A percentile compares a stretch with the other conserved stretches of the same genome.
phyloP scores from a whole-genome alignment of 2,113 vertebrate species.

The Columba janthina region DNA sequence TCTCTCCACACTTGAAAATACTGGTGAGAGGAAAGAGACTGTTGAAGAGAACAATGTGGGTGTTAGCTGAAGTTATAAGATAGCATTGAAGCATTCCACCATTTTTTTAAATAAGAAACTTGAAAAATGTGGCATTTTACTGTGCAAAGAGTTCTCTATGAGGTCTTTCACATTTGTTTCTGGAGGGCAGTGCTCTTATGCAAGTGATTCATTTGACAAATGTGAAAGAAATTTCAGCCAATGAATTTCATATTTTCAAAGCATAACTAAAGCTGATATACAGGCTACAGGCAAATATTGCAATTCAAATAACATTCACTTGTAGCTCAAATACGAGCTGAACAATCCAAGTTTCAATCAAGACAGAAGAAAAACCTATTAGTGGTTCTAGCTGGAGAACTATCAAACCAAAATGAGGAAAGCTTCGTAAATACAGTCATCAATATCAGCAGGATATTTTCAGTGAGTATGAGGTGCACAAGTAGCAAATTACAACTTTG shows the following conservation, averaged over 20 bases:
- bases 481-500: background rate
- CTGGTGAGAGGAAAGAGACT: background rate
- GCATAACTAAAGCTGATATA: conserved; percentile 14
- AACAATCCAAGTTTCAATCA: background rate
- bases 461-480: background rate
- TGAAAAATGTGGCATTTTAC: conserved; percentile 7
- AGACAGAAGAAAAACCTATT: background rate
- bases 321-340: background rate
- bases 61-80: background rate
- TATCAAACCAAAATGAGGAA: background rate
- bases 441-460: background rate
- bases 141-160: background rate
- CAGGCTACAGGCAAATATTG: conserved; percentile 11
- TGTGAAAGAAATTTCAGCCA: conserved; percentile 41
- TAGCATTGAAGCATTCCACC: background rate
- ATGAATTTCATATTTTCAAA: conserved; percentile 25
- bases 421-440: background rate
- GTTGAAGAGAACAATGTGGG: background rate
- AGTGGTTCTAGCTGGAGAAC: background rate
- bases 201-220: conserved; percentile 36
- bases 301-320: conserved; percentile 13
- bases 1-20: background rate
- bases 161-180: conserved; percentile 12
- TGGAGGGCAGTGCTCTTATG: conserved; percentile 2
- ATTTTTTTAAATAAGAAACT: background rate